These are phyloP conservation scores for Lepidothrix coronata DNA, from an alignment of 2,113 vertebrate species.

Conservation along the genomic window DNA sequence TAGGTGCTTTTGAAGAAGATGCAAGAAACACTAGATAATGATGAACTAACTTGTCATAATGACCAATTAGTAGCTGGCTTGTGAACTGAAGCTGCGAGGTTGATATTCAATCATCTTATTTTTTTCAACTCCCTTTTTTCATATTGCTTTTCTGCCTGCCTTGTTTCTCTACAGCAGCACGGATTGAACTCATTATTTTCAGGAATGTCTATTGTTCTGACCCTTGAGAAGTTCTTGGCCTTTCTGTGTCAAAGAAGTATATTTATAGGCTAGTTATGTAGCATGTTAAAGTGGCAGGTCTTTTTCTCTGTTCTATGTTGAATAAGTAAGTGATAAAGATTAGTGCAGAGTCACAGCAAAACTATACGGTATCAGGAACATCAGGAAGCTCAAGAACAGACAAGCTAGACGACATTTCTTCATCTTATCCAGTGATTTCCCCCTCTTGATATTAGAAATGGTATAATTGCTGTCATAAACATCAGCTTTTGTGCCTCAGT, in stretches of 20 bases:
- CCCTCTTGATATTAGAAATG: background rate
- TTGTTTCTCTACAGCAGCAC: background rate
- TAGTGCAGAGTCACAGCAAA: background rate
- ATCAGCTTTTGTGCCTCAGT: background rate
- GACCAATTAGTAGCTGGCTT: slow-evolving; percentile 29
- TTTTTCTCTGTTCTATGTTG: background rate
- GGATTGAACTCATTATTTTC: slow-evolving; percentile 31
- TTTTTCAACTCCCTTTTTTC: background rate
- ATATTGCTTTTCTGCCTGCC: background rate
- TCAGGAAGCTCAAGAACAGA: background rate
- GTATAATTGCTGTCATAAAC: background rate
- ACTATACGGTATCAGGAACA: background rate
- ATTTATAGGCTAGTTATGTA: background rate
- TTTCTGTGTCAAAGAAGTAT: background rate
- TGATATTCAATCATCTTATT: background rate
- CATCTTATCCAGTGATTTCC: background rate
- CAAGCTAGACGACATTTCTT: background rate
- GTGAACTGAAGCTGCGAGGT: background rate
- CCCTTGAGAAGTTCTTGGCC: background rate
- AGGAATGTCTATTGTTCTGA: background rate
- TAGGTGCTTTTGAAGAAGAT: background rate
- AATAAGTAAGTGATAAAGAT: background rate
- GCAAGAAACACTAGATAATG: background rate
- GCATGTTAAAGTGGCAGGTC: background rate
- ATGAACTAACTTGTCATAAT: background rate